These are phyloP conservation scores for Oligia fasciuncula DNA, from an alignment of 2,888 invertebrate genomes.

Conservation along the genomic window DNA sequence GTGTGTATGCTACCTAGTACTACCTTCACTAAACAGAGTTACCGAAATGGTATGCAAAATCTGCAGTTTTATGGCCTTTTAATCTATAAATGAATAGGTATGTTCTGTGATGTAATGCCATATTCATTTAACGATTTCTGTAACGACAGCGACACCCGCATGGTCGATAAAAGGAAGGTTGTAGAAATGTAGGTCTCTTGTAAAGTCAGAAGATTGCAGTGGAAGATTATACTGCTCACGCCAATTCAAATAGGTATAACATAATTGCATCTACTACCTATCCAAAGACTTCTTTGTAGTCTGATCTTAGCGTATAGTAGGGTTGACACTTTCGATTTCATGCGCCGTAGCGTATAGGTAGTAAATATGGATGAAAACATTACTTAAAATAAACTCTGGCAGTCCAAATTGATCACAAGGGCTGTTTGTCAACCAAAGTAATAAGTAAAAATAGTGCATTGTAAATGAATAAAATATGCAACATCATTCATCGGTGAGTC, in stretches of 20 bases:
- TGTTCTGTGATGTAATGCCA: neutral
- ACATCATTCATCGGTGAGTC: conserved; percentile 57
- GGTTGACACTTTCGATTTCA: conserved; percentile 38
- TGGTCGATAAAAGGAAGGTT: conserved; percentile 44
- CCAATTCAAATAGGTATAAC: neutral
- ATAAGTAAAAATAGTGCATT: conserved; percentile 47
- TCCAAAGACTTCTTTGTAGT: neutral
- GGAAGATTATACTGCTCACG: neutral
- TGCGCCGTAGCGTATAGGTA: too few species aligned
- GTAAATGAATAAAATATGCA: conserved; percentile 60
- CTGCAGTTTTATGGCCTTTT: neutral
- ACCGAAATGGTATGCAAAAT: conserved; percentile 9
- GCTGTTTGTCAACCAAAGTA: conserved; percentile 34
- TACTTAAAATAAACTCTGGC: conserved; percentile 42
- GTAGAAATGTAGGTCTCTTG: conserved; percentile 13
- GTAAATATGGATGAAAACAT: conserved; percentile 21
- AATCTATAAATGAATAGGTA: neutral
- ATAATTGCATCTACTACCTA: neutral
- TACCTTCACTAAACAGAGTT: conserved; percentile 4
- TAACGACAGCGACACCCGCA: conserved; percentile 34
- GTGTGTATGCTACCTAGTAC: neutral
- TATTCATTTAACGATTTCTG: conserved; percentile 20
- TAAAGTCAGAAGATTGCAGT: neutral
- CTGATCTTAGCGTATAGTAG: neutral
- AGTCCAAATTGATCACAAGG: conserved; percentile 34